phyloP scores from a whole-genome alignment of 2,888 invertebrate genomes.

The Griposia aprilina region DNA sequence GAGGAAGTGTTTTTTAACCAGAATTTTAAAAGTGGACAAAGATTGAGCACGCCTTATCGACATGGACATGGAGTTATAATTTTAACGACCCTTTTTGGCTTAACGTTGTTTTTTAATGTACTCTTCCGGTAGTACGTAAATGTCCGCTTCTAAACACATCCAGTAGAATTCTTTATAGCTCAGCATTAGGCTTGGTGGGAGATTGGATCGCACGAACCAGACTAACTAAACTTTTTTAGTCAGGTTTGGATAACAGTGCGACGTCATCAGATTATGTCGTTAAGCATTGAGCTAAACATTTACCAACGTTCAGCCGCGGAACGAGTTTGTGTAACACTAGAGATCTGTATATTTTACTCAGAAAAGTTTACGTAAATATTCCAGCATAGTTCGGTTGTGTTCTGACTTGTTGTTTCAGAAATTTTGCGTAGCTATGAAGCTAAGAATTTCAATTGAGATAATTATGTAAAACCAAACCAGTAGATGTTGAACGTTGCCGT shows the following conservation, averaged over 20 bases:
- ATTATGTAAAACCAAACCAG: conserved; percentile 55
- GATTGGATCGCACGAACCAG: conserved; percentile 84
- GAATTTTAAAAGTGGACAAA: no score
- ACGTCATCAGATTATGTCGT: conserved; percentile 73
- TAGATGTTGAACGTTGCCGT: conserved; percentile 7
- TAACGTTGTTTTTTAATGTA: neutral
- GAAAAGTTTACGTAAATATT: neutral
- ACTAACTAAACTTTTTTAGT: conserved; percentile 87
- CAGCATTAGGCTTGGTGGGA: conserved; percentile 73
- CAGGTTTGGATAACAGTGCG: conserved; percentile 80
- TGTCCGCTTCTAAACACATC: conserved; percentile 46
- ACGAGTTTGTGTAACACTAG: neutral
- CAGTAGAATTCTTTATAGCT: conserved; percentile 53
- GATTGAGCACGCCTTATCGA: no score
- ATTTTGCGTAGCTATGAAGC: conserved; percentile 9
- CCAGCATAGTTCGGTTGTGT: neutral
- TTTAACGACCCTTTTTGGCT: neutral
- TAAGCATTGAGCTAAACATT: conserved; percentile 69
- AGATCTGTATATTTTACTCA: neutral
- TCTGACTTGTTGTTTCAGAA: conserved; percentile 1
- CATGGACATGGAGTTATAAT: no score
- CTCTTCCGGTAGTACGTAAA: no score
- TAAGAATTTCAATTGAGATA: conserved; percentile 55
- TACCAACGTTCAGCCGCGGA: conserved; percentile 32
- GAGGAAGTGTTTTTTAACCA: no score